These are phyloP conservation scores for Adela reaumurella DNA, from an alignment of 2,888 invertebrate species.

Conservation along the genomic window DNA sequence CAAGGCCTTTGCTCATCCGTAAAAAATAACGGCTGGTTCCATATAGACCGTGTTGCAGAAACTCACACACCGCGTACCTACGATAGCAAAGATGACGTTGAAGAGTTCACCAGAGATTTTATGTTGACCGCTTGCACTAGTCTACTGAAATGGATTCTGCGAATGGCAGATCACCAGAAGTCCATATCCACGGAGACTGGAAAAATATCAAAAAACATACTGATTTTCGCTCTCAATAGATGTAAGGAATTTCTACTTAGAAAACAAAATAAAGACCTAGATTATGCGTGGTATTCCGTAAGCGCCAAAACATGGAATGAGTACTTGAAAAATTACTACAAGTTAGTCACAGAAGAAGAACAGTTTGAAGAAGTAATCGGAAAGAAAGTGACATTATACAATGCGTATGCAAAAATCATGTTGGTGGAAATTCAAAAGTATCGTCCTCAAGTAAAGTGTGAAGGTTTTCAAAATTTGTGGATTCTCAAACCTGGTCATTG, in stretches of 20 bases:
- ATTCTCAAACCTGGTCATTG: slow-evolving; percentile 84
- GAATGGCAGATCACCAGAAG: slow-evolving; percentile 31
- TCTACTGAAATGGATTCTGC: slow-evolving; percentile 60
- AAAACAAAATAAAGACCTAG: slow-evolving; percentile 64
- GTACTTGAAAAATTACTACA: slow-evolving; percentile 64
- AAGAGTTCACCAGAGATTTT: slow-evolving; percentile 67
- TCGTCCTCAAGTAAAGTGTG: slow-evolving; percentile 64
- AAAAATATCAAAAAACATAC: slow-evolving; percentile 48
- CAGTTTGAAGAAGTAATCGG: slow-evolving; percentile 38
- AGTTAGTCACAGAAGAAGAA: slow-evolving; percentile 55
- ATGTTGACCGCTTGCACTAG: slow-evolving; percentile 75
- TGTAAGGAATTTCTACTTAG: slow-evolving; percentile 62
- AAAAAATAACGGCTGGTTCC: slow-evolving; percentile 62
- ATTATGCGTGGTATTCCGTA: slow-evolving; percentile 31
- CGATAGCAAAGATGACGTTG: slow-evolving; percentile 54
- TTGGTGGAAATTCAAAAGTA: slow-evolving; percentile 56
- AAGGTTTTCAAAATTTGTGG: slow-evolving; percentile 84
- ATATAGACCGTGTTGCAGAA: slow-evolving; percentile 57
- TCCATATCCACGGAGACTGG: slow-evolving; percentile 50
- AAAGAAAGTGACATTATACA: slow-evolving; percentile 30
- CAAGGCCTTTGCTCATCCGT: slow-evolving; percentile 51
- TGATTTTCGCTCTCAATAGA: slow-evolving; percentile 69
- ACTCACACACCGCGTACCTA: slow-evolving; percentile 73
- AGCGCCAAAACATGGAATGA: slow-evolving; percentile 63
- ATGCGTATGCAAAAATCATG: slow-evolving; percentile 49